Conservation (phyloP, 2,113 vertebrate genomes). For the Cichladusa arquata region DNA sequence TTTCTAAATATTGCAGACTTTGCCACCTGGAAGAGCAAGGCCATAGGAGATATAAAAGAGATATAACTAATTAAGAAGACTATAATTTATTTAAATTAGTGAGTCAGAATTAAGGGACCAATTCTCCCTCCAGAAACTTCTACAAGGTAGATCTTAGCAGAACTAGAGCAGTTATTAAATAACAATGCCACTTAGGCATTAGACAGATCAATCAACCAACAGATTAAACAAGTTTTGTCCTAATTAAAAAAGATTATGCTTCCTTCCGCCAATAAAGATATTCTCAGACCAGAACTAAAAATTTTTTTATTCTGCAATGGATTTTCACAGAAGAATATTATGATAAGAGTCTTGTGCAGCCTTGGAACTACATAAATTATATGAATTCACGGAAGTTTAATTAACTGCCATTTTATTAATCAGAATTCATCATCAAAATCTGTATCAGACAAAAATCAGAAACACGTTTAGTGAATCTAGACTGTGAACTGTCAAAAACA, state of each 20-base stretch:
- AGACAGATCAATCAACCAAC: not conserved
- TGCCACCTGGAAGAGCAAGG: not conserved
- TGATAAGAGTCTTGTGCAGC: not conserved
- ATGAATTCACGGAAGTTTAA: not conserved
- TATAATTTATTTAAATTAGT: not conserved
- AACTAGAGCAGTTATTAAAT: not conserved
- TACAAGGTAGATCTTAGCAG: not conserved
- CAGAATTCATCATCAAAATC: not conserved
- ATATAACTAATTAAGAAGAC: not conserved
- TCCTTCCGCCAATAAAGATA: not conserved
- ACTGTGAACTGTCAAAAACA: not conserved
- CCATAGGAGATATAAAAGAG: not conserved
- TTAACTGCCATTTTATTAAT: not conserved
- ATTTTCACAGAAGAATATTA: not conserved
- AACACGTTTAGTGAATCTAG: not conserved
- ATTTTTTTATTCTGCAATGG: not conserved
- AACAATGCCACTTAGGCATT: not conserved
- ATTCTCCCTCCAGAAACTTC: not conserved
- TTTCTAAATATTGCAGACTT: not conserved
- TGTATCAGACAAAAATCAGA: not conserved
- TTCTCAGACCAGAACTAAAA: not conserved
- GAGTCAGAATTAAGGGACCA: not conserved
- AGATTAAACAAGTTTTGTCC: not conserved
- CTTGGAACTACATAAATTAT: not conserved
- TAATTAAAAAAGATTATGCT: slow-evolving; percentile 3